Evolutionary conservation across 2,113 vertebrate species (phyloP), one percentile per base, ranked within the genome.

Genomic region (Equus przewalskii): DNA sequence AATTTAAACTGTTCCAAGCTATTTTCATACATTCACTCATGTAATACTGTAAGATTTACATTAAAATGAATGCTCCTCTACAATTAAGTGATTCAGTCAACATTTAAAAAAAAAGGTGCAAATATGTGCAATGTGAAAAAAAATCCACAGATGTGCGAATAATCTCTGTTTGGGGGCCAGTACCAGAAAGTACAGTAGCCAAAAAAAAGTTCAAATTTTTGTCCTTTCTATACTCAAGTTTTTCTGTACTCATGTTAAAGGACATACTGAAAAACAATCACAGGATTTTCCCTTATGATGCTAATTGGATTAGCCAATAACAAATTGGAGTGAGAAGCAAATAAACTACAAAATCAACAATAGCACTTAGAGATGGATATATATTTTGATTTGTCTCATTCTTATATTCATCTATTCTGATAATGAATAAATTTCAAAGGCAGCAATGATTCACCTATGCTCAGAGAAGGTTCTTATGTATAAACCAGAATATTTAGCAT

Each of bases 31-130:
- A 98, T 98, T 98, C 98, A 98, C 97, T 98, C 97, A 96, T 97
- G 98, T 97, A 98, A 98, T 98, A 98, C 97, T 98, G 98, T 98
- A 98, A 97, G 95, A 98, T 98, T 98, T 98, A 98, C 98, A 98
- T 98, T 97, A 98, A 98, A 98, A 98, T 98, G 97, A 98, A 96
- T 0, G 87, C 95, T 98, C 83, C 62, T 97, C 97, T 96, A 98
- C 97, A 98, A 98, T 98, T 98, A 98, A 98, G 96, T 51, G 95
- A 98, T 98, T 98, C 98, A 98, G 97, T 97, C 95, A 97, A 98
- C 97, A 96, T 98, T 97, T 33, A 41, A 92, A 97, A 97, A 93
- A 98, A 98, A 98, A 97, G 98, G 98, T 98, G 97, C 97, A 97
- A 98, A 97, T 98, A 96, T 97, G 97, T 98, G 96, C 97, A 98